Evolutionary conservation across 2,888 invertebrate species (phyloP), one percentile per base, ranked within the genome.

Genomic region (Pachliopta kotzebuea): DNA sequence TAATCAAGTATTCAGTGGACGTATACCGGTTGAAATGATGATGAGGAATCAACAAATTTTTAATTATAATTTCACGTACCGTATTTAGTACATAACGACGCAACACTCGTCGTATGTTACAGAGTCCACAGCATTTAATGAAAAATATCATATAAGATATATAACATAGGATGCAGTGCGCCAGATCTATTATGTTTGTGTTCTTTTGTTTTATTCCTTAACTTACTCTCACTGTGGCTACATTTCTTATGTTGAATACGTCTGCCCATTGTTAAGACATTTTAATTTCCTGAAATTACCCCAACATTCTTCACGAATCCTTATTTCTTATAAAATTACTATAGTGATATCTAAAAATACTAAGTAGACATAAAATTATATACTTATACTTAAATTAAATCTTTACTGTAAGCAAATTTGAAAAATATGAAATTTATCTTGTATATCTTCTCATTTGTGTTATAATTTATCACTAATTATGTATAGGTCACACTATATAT

Each of bases 241-340:
- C 42, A 60, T 61, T 60, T 29, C 57, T 60, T 57, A 52, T 57
- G 56, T 60, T 53, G 52, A 56, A 57, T 57, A n/a, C n/a, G 42
- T 56, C 56, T 52, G 4, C 14, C 42, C 56, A 65, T 65, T 65
- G 65, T 65, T 65, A 60, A 9, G 17, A 56, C 26, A 57, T 65
- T 65, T 65, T 61, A 57, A 65, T 65, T 60, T 64, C 56, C 42
- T 21, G 56, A 60, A 52, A 64, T 64, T 56, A 64, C 29, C 50
- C 60, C n/a, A 23, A 18, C 23, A 21, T 42, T 62, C 56, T 52
- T 23, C 52, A 24, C 20, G 9, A 11, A 37, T 37, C 37, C 37
- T 37, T 37, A 14, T 37, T 11, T 3, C 3, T 26, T 26, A 3
- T 26, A 26, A 14, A 11, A 37, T 37, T 37, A 37, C 14, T 4